A percentile compares a stretch with the other conserved stretches of the same genome.
Evolutionary conservation across 2,797 vertebrate species (phyloP).

Genomic region (Dermochelys coriacea): DNA sequence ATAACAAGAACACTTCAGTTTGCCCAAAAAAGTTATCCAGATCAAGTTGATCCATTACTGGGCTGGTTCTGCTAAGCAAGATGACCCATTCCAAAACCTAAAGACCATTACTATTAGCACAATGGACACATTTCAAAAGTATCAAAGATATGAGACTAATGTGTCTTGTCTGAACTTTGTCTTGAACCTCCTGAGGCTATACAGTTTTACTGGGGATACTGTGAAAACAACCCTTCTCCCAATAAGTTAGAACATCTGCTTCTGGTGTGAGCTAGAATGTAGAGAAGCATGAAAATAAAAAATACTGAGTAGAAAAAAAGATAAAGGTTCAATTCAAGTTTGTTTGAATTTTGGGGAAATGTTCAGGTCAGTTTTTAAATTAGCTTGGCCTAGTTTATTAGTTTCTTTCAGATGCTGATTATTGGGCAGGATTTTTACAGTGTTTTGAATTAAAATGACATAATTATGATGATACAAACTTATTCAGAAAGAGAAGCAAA

Average conservation of each 20-base stretch:
- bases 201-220: background rate
- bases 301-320: background rate
- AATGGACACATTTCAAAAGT: background rate
- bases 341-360: background rate
- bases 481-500: background rate
- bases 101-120: background rate
- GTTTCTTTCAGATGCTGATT: background rate
- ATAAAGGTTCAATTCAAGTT: background rate
- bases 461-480: background rate
- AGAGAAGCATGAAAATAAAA: background rate
- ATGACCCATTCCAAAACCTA: background rate
- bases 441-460: background rate
- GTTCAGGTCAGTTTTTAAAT: background rate
- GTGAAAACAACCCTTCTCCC: background rate
- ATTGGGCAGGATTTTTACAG: background rate
- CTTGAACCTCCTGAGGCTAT: background rate
- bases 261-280: background rate
- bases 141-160: background rate
- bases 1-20: background rate
- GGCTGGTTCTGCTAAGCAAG: background rate
- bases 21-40: background rate
- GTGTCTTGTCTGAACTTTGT: background rate
- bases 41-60: background rate
- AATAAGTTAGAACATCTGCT: background rate
- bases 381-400: background rate